A percentile compares a stretch with the other conserved stretches of the same genome.
These are phyloP conservation scores for Pterois miles DNA, from an alignment of 2,797 vertebrate species.

Conservation along the genomic window DNA sequence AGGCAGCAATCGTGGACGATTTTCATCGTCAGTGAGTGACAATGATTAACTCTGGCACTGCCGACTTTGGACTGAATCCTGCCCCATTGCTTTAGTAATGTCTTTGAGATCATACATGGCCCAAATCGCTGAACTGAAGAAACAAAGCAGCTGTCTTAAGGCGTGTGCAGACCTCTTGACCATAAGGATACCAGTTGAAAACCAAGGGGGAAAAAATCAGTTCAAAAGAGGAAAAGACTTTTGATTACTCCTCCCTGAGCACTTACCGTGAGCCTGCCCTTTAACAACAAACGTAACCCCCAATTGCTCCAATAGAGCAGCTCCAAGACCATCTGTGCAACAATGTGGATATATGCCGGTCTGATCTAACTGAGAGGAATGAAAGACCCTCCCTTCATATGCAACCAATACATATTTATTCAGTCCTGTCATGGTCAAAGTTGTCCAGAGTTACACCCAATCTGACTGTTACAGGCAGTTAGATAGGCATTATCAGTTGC, in stretches of 20 bases:
- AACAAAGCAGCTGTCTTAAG: constrained; percentile 35
- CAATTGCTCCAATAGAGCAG: constrained; percentile 14
- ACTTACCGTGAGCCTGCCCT: constrained; percentile 28
- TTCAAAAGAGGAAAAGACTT: background rate
- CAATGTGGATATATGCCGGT: background rate
- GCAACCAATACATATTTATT: background rate
- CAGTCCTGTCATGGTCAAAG: background rate
- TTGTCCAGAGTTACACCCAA: background rate
- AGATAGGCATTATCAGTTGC: too few relatives aligned
- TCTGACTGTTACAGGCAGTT: background rate
- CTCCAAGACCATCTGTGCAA: constrained; percentile 13
- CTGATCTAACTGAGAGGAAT: background rate
- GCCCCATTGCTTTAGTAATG: constrained; percentile 15
- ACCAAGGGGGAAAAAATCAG: constrained; percentile 17
- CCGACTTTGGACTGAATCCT: constrained; percentile 27
- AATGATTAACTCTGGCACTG: constrained; percentile 41
- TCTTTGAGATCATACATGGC: constrained; percentile 30
- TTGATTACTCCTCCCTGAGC: background rate
- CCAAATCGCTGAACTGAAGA: constrained; percentile 22
- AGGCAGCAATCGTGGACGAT: constrained; percentile 1
- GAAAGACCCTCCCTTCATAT: background rate
- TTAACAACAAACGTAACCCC: constrained; percentile 26
- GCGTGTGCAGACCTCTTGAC: constrained; percentile 1
- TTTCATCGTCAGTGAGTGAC: constrained; percentile 28
- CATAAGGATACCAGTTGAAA: constrained; percentile 33